Evolutionary conservation across 2,797 vertebrate genomes (phyloP).

Genomic region (Vipera ursinii): DNA sequence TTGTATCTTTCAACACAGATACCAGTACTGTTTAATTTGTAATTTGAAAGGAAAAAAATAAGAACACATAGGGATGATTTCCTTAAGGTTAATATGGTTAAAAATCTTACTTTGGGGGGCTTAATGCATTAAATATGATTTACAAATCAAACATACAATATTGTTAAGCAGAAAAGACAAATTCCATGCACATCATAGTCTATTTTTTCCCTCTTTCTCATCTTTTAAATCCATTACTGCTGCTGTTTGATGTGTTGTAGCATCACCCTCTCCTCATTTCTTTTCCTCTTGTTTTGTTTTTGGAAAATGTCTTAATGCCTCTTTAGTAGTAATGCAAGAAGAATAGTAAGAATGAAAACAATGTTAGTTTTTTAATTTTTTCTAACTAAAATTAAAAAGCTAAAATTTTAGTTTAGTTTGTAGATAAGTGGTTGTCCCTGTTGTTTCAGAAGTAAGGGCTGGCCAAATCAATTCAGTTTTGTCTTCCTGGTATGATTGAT

Average conservation of each 20-base stretch:
- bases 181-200: background rate
- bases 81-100: too few species aligned
- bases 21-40: background rate
- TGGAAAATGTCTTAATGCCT: background rate
- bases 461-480: background rate
- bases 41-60: background rate
- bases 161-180: background rate
- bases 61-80: background rate
- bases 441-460: background rate
- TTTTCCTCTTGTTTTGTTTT: background rate
- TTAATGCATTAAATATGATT: background rate
- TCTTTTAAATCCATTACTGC: background rate
- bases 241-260: background rate
- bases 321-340: background rate
- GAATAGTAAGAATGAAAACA: background rate
- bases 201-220: background rate
- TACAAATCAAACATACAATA: background rate
- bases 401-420: background rate
- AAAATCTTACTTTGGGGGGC: background rate
- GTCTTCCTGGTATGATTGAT: background rate
- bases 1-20: background rate
- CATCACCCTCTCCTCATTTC: background rate
- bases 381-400: background rate
- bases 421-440: background rate
- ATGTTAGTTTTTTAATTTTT: background rate